These are phyloP conservation scores for Zootermopsis nevadensis DNA, from an alignment of 2,888 invertebrate genomes.

Conservation along the genomic window DNA sequence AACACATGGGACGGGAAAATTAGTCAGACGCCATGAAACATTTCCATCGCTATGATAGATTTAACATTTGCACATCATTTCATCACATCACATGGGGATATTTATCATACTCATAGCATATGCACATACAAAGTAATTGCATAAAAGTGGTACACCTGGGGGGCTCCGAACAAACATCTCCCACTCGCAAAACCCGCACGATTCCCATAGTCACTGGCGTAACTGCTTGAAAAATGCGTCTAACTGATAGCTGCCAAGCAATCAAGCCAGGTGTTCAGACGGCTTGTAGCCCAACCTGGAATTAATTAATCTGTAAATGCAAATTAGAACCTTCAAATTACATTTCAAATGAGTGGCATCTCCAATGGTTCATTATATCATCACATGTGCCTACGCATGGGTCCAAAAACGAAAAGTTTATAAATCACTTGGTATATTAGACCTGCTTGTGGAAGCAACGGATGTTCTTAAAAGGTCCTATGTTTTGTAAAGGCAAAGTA, in stretches of 20 bases:
- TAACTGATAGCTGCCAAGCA: neutral
- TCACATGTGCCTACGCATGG: too few relatives aligned
- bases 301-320: neutral
- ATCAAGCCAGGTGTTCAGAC: neutral
- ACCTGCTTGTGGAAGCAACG: too few relatives aligned
- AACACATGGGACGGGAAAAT: neutral
- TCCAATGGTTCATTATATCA: too few relatives aligned
- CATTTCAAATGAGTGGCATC: neutral
- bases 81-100: neutral
- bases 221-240: neutral
- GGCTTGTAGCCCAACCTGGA: neutral
- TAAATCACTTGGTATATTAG: too few relatives aligned
- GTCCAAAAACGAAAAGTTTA: too few relatives aligned
- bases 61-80: neutral
- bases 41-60: neutral
- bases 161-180: neutral
- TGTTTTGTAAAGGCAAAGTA: too few relatives aligned
- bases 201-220: neutral
- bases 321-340: neutral
- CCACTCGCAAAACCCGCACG: neutral
- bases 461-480: too few relatives aligned
- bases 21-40: neutral
- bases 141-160: neutral
- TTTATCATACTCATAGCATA: neutral
- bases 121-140: neutral